Evolutionary conservation across 2,797 vertebrate genomes (phyloP), one percentile per base, ranked within the genome.

Genomic region (Sebastes oblongus): DNA sequence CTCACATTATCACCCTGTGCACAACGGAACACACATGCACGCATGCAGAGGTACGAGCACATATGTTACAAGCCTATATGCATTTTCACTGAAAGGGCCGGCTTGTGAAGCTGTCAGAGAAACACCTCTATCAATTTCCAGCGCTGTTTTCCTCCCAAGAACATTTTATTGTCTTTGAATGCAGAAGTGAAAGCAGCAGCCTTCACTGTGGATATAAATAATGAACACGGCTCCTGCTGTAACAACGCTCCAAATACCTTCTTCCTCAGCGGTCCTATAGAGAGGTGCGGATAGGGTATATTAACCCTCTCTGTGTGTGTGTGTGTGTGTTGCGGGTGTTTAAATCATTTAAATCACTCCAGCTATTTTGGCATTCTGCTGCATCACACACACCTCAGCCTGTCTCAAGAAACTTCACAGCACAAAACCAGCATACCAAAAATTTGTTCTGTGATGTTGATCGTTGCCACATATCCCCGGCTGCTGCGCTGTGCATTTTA

Each of bases 331-430:
- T 78, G 60, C 61, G n/a, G 67, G 18, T 84, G 61, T 88, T 72
- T 79, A 62, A 87, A 85, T 82, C 39, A 82, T 88, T 89, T 59
- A 79, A 88, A 87, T 84, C 1, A 34, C 64, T 64, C 29, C 14
- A 24, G 55, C 29, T 78, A 58, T 65, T 82, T 85, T 85, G 56
- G 22, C 52, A 27, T 77, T 84, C 50, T 22, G 8, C 70, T 69
- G 67, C 83, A 81, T 71, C 75, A 64, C 70, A 64, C 70, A 66
- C 56, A 62, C 50, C 52, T 32, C 66, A 71, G 67, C 16, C 46
- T 27, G 36, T 83, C 78, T 77, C 20, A 56, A 60, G 36, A 77
- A 86, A 76, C 67, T 66, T 73, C 55, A 75, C 69, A 77, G 56
- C 68, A 34, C 72, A 75, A 20, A 81, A 67, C 60, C 39, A 42